Evolutionary conservation across 2,888 invertebrate genomes (phyloP).

Genomic region (Amiota mariae): DNA sequence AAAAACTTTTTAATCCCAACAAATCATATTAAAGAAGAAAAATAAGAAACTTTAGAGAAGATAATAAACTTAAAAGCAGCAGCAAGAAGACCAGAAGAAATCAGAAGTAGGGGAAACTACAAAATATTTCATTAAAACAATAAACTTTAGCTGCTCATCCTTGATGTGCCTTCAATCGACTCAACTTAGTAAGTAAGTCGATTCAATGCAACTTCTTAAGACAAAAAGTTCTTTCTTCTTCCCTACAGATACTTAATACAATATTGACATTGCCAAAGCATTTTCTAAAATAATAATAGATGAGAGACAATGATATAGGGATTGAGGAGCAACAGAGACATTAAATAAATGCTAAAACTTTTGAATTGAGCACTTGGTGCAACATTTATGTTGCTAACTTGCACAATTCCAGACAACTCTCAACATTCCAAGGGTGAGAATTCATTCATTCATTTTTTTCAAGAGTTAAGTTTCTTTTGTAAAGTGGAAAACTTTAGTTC

Average conservation of each 20-base stretch:
- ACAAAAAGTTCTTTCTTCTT: not conserved
- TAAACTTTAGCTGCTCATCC: conserved; percentile 35
- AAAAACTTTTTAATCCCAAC: conserved; percentile 53
- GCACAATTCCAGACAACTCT: not conserved
- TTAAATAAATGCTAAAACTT: not conserved
- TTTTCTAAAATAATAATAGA: not conserved
- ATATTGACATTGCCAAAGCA: not conserved
- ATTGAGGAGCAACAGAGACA: too few species aligned
- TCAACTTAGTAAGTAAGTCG: not conserved
- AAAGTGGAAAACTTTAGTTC: too few species aligned
- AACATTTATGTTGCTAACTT: conserved; percentile 14
- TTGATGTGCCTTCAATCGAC: not conserved
- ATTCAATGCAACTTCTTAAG: not conserved
- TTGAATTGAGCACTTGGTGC: conserved; percentile 11
- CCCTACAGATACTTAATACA: too few species aligned
- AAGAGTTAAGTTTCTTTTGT: too few species aligned
- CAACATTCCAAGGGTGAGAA: too few species aligned
- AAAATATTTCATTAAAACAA: conserved; percentile 42
- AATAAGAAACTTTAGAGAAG: not conserved
- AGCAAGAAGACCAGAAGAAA: too few species aligned
- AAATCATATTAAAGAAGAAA: not conserved
- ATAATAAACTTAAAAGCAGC: not conserved
- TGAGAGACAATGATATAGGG: not conserved
- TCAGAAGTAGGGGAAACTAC: conserved; percentile 19
- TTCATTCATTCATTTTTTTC: too few species aligned